Percentiles rank a stretch among this genome's conserved stretches.
These are phyloP conservation scores for Macrotis lagotis DNA, from an alignment of 2,113 vertebrate genomes.

Conservation along the genomic window DNA sequence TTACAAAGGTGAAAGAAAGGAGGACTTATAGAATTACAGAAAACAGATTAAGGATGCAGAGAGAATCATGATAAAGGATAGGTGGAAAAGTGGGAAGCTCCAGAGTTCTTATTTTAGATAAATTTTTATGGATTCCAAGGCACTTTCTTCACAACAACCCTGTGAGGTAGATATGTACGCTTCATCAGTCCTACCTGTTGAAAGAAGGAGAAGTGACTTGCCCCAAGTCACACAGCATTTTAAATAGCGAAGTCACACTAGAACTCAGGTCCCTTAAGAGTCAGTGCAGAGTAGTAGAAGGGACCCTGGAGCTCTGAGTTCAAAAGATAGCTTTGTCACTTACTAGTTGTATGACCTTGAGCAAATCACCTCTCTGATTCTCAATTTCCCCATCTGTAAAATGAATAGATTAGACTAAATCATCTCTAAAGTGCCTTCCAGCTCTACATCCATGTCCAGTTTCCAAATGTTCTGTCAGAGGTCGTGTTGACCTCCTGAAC, in stretches of 20 bases:
- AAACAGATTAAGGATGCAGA: not conserved
- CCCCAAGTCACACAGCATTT: not conserved
- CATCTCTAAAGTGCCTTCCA: not conserved
- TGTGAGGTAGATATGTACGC: not conserved
- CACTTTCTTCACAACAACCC: not conserved
- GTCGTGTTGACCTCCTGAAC: not conserved
- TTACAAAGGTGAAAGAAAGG: not conserved
- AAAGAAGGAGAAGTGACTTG: not conserved
- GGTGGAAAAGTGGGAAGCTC: not conserved
- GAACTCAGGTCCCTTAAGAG: not conserved
- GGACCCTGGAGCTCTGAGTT: not conserved
- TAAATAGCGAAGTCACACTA: not conserved
- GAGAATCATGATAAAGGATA: not conserved
- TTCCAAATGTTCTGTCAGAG: not conserved
- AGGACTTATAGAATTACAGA: not conserved
- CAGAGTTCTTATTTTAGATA: not conserved
- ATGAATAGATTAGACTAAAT: not conserved
- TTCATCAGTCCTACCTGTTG: not conserved
- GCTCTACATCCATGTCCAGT: not conserved
- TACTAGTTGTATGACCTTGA: not conserved
- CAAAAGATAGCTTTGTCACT: not conserved
- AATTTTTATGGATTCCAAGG: not conserved
- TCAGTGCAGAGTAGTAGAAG: not conserved
- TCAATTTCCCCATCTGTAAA: not conserved
- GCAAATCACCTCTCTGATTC: not conserved